Percentiles rank a stretch among this genome's conserved stretches.
phyloP scores from a whole-genome alignment of 2,888 invertebrate species.

The Ganaspis brasiliensis region DNA sequence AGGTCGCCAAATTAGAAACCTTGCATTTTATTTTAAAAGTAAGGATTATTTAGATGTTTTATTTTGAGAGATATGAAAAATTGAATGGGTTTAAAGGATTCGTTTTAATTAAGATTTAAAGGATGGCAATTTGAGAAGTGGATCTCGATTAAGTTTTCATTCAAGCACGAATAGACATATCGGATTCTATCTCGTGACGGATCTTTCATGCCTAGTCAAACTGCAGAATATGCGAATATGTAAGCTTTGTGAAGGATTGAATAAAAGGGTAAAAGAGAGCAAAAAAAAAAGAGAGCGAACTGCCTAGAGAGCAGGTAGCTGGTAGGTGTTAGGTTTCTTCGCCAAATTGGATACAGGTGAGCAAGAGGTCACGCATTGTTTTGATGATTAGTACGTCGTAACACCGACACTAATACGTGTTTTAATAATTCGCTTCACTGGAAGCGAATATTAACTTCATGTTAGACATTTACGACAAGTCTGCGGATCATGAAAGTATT shows the following conservation, averaged over 20 bases:
- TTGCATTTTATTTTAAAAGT: too few species aligned
- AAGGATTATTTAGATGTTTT: too few species aligned
- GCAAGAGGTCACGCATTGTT: conserved; percentile 65
- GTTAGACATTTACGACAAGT: conserved; percentile 44
- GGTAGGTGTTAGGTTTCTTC: conserved; percentile 54
- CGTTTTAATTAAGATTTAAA: neutral
- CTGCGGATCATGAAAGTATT: conserved; percentile 31
- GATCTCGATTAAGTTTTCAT: conserved; percentile 28
- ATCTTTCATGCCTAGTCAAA: conserved; percentile 41
- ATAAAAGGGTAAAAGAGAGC: conserved; percentile 17
- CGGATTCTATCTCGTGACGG: conserved; percentile 35
- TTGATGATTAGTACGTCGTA: conserved; percentile 68
- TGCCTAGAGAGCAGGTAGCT: conserved; percentile 41
- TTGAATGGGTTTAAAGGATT: too few species aligned
- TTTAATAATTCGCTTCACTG: conserved; percentile 67
- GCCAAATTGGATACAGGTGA: conserved; percentile 61
- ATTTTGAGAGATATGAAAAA: too few species aligned
- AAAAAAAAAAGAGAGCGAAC: conserved; percentile 28
- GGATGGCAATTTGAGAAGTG: neutral
- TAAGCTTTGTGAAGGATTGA: conserved; percentile 37
- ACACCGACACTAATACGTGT: conserved; percentile 63
- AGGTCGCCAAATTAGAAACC: too few species aligned
- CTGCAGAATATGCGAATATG: conserved; percentile 47
- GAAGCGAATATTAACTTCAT: conserved; percentile 62
- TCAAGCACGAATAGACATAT: conserved; percentile 49